Evolutionary conservation across 2,113 vertebrate genomes (phyloP).

Genomic region (Cyprinodon brontotheroides): DNA sequence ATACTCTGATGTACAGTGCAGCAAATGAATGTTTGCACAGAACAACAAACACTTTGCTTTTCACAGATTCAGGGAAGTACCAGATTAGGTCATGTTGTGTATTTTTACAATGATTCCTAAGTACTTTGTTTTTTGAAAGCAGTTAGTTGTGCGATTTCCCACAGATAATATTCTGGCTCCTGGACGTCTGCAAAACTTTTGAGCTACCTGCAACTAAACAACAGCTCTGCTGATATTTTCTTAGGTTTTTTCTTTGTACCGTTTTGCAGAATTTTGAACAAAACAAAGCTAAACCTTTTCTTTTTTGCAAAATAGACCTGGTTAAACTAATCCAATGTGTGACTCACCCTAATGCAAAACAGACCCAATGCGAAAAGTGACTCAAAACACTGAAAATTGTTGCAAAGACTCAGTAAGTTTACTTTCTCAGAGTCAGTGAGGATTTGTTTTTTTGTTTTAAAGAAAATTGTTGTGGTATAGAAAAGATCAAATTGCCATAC

Average conservation of each 20-base stretch:
- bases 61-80: constrained; percentile 54
- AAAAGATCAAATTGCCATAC: background rate
- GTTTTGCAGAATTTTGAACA: background rate
- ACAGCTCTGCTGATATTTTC: background rate
- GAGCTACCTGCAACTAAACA: constrained; percentile 15
- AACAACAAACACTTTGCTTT: constrained; percentile 75
- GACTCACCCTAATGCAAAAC: background rate
- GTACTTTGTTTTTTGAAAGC: constrained; percentile 54
- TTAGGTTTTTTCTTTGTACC: background rate
- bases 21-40: constrained; percentile 71
- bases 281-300: background rate
- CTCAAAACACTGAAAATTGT: background rate
- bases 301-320: background rate
- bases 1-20: constrained; percentile 67
- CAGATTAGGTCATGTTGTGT: constrained; percentile 64
- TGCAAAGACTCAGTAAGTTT: background rate
- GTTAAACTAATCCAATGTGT: background rate
- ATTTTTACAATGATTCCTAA: constrained; percentile 53
- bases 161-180: constrained; percentile 42
- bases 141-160: constrained; percentile 52
- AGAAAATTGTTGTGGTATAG: background rate
- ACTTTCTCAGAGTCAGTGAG: too few species aligned
- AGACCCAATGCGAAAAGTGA: background rate
- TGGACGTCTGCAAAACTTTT: constrained; percentile 20
- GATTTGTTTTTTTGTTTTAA: background rate